phyloP scores from a whole-genome alignment of 2,113 vertebrate species.

The Scopus umbretta region DNA sequence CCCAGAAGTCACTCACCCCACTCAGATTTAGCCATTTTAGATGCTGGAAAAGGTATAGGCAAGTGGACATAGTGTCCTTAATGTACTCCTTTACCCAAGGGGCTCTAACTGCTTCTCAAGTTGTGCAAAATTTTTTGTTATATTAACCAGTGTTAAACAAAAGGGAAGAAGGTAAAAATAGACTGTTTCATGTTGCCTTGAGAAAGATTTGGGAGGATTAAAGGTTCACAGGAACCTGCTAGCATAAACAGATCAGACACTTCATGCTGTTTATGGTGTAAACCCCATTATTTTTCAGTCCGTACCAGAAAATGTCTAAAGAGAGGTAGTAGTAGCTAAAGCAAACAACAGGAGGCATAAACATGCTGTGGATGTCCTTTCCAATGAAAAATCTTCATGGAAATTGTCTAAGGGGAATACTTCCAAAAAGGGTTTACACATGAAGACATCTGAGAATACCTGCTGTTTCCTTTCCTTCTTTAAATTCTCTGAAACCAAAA shows the following conservation, averaged over 20 bases:
- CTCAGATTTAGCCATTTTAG: neutral
- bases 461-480: neutral
- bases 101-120: neutral
- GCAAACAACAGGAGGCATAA: neutral
- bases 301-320: neutral
- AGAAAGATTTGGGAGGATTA: neutral
- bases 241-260: neutral
- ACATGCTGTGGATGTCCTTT: neutral
- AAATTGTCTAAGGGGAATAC: neutral
- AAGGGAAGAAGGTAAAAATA: neutral
- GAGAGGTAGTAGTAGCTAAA: neutral
- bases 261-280: constrained; percentile 1
- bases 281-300: neutral
- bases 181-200: neutral
- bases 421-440: neutral
- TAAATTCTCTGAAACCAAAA: neutral
- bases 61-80: neutral
- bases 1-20: neutral
- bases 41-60: neutral
- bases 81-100: neutral
- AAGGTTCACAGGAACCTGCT: neutral
- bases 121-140: neutral
- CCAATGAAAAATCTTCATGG: neutral
- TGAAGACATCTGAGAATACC: neutral
- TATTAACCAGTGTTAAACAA: neutral